Conservation (phyloP, 2,888 invertebrate genomes). For the Gryllus longicercus region DNA sequence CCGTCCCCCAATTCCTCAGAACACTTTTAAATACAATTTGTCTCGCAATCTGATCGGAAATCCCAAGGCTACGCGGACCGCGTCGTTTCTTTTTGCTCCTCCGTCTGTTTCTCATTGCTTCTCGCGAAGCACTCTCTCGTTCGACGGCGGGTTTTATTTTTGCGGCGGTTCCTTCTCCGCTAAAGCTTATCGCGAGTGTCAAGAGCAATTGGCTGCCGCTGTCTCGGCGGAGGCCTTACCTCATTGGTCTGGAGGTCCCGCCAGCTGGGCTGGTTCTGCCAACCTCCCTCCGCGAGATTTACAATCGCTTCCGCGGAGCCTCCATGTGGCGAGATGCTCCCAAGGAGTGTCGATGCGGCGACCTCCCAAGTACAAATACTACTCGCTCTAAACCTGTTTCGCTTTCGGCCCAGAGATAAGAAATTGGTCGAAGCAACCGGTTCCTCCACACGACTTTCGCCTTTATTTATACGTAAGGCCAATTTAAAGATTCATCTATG, state of each 20-base stretch:
- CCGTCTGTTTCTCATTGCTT: not conserved
- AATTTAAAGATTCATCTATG: not conserved
- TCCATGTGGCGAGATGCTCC: too few species aligned
- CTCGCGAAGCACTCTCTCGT: not conserved
- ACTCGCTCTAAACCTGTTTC: not conserved
- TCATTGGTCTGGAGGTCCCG: not conserved
- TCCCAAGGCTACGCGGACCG: not conserved
- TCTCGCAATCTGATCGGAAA: not conserved
- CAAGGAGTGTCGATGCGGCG: not conserved
- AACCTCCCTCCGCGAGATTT: not conserved
- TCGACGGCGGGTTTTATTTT: not conserved
- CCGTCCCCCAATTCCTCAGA: not conserved
- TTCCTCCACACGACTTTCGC: constrained; percentile 3
- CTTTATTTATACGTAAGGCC: constrained; percentile 17
- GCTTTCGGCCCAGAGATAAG: not conserved
- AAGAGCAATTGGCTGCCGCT: not conserved
- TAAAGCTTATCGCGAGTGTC: not conserved
- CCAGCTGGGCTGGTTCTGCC: too few species aligned
- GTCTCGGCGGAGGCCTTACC: not conserved
- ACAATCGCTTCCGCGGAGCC: not conserved
- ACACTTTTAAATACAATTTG: not conserved
- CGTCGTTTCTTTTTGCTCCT: not conserved
- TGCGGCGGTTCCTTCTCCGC: not conserved
- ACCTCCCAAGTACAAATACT: constrained; percentile 17
- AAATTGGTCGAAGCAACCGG: not conserved